A percentile compares a stretch with the other conserved stretches of the same genome.
These are phyloP conservation scores for Monoplex corrugatus DNA, from an alignment of 2,888 invertebrate species.

Conservation along the genomic window DNA sequence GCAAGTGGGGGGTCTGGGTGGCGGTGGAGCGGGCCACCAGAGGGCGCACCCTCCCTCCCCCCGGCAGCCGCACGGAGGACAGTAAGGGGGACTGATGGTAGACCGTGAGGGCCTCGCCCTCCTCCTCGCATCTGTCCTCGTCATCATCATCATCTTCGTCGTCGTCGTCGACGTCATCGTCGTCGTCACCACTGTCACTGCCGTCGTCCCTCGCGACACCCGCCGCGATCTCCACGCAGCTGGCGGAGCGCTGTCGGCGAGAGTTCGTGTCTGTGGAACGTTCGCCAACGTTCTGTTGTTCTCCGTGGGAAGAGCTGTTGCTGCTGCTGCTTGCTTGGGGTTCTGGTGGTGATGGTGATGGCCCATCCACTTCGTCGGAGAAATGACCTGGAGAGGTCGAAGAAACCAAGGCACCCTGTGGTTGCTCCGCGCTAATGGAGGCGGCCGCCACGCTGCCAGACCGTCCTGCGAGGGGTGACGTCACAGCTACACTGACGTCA, in stretches of 20 bases:
- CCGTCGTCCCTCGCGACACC: not conserved
- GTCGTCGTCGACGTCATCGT: not conserved
- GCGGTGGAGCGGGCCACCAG: slow-evolving; percentile 61
- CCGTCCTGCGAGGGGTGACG: not conserved
- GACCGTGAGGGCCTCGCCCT: slow-evolving; percentile 8
- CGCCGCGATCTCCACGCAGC: too few species aligned
- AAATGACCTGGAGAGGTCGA: too few species aligned
- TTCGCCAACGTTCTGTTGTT: not conserved
- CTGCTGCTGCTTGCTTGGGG: not conserved
- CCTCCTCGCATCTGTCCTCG: not conserved
- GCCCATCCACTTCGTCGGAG: not conserved
- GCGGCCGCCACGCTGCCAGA: not conserved
- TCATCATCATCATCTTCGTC: not conserved
- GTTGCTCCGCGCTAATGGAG: not conserved
- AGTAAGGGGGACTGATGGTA: slow-evolving; percentile 33
- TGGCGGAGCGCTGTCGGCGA: too few species aligned
- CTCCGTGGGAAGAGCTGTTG: not conserved
- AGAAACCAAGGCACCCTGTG: not conserved
- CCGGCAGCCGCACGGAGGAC: slow-evolving; percentile 32
- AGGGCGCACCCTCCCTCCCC: slow-evolving; percentile 44
- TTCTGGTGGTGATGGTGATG: not conserved
- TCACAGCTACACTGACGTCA: slow-evolving; percentile 14
- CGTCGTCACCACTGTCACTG: not conserved
- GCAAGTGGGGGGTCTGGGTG: slow-evolving; percentile 72
- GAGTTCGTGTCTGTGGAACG: too few species aligned